A percentile compares a stretch with the other conserved stretches of the same genome.
Evolutionary conservation across 2,888 invertebrate genomes (phyloP).

Genomic region (Aelia acuminata): DNA sequence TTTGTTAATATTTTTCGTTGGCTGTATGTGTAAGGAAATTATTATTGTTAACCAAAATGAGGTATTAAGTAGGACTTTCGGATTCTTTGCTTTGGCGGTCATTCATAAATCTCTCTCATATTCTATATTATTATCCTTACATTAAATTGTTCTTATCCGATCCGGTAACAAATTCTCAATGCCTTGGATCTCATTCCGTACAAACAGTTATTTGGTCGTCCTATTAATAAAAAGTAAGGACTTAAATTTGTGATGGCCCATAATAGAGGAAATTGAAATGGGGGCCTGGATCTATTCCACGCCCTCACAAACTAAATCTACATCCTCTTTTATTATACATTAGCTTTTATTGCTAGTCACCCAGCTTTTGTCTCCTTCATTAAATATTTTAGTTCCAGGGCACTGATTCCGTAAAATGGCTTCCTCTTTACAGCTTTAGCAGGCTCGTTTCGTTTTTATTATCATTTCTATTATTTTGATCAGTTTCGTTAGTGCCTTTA

Average conservation of each 20-base stretch:
- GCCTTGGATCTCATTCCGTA: neutral
- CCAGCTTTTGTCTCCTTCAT: neutral
- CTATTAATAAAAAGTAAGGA: neutral
- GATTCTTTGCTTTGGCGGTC: no score
- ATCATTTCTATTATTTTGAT: neutral
- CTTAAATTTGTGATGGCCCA: neutral
- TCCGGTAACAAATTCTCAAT: neutral
- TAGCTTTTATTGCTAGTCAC: slow-evolving; percentile 52
- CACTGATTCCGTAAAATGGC: slow-evolving; percentile 1
- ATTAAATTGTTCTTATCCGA: neutral
- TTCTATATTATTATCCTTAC: no score
- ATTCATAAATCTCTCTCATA: no score
- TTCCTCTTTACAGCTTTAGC: neutral
- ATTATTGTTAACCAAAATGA: no score
- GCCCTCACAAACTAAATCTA: no score
- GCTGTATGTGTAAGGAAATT: no score
- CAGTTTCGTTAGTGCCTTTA: neutral
- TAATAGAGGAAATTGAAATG: slow-evolving; percentile 44
- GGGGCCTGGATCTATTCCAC: neutral
- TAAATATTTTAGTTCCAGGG: slow-evolving; percentile 36
- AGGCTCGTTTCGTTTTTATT: neutral
- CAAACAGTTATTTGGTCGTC: neutral
- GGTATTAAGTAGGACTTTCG: no score
- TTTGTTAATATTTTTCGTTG: no score
- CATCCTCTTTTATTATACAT: slow-evolving; percentile 56